Evolutionary conservation across 1,140 invertebrate species (phyloP), one percentile per base, ranked within the genome.

Genomic region (Drosophila hydei): DNA sequence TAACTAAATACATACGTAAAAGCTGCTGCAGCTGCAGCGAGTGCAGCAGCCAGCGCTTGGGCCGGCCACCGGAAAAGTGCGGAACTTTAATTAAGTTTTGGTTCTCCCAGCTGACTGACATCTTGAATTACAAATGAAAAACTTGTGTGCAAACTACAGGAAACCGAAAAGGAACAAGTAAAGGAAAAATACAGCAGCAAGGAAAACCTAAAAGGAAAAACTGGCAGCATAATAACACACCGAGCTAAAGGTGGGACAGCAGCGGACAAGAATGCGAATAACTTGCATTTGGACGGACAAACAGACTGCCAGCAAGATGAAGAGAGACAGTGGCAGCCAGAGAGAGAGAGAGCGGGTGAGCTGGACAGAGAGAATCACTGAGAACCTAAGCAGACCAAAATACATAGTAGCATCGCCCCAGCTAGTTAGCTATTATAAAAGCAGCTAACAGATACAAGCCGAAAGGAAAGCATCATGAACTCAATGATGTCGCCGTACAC

Each of bases 51-150:
- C 38, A 40, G 14, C 14, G 38, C 14, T 40, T 40, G n/a, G 11
- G 14, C 45, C 27, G 59, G 72, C 43, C 56, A 72, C 61, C 67
- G 78, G 65, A 79, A 79, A 79, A 81, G 83, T 88, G 83, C 83
- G 76, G 72, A 88, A 88, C 84, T 88, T 88, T 88, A 88, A 88
- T 88, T 88, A 88, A 88, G 84, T 88, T 88, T 87, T 87, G 84
- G 84, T 84, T 79, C 79, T 88, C 84, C 79, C 84, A 88, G 70
- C 84, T 89, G 84, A 88, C 84, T 88, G 84, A 88, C 84, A 88
- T 84, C 84, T 89, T 88, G 84, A 88, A 88, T 88, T 88, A 88
- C 84, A 88, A 88, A 88, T 88, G 84, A 88, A 88, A 89, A 88
- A 88, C 79, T 88, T 89, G 84, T 83, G 76, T 85, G 81, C 78